Evolutionary conservation across 2,797 vertebrate genomes (phyloP).

Genomic region (Pyrocephalus nanus): DNA sequence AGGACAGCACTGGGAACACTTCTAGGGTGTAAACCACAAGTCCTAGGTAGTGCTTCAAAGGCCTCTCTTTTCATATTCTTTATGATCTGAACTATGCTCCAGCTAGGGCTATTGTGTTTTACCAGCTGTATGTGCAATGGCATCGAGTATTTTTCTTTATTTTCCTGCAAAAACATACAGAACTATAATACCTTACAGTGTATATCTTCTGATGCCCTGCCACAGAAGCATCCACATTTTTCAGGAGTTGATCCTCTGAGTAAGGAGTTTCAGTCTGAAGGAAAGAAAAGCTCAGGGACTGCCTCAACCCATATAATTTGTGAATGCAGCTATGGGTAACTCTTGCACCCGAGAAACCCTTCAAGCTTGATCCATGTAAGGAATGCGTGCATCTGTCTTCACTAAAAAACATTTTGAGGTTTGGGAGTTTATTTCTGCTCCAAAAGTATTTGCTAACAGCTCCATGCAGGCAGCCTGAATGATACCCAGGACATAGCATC

Average conservation of each 20-base stretch:
- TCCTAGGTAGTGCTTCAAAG: background rate
- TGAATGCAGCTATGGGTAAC: background rate
- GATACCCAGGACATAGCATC: background rate
- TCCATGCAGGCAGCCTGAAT: background rate
- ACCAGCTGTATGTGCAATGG: background rate
- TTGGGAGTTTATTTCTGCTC: background rate
- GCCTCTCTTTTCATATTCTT: background rate
- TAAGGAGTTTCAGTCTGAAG: background rate
- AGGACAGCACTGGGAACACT: background rate
- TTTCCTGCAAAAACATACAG: background rate
- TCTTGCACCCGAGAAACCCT: background rate
- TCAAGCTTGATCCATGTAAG: background rate
- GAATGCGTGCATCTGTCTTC: background rate
- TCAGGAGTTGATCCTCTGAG: background rate
- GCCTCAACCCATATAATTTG: accelerated
- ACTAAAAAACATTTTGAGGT: background rate
- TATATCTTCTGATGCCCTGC: background rate
- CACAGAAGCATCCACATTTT: background rate
- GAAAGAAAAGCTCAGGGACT: background rate
- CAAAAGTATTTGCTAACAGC: background rate
- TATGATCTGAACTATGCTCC: background rate
- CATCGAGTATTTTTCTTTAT: background rate
- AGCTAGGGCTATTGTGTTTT: background rate
- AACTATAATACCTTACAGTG: background rate
- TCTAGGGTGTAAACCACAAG: background rate